Evolutionary conservation across 2,797 vertebrate species (phyloP).

Genomic region (Gymnopithys bicolor): DNA sequence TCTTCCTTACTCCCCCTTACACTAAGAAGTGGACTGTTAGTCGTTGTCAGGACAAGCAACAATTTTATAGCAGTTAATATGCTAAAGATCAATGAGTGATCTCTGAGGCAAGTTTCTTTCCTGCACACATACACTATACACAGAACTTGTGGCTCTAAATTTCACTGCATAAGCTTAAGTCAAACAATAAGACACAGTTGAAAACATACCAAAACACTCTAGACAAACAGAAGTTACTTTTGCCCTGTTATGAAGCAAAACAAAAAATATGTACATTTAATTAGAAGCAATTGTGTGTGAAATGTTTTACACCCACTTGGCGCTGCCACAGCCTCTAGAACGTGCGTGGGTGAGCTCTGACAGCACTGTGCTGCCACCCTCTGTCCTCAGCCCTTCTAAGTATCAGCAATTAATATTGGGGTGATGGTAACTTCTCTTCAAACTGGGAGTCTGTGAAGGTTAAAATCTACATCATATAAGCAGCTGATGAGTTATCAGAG

Average conservation of each 20-base stretch:
- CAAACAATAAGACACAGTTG: not conserved
- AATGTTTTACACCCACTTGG: not conserved
- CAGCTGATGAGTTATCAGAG: not conserved
- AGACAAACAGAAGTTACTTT: slow-evolving; percentile 1
- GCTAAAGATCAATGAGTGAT: not conserved
- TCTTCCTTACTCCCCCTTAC: not conserved
- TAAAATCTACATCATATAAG: not conserved
- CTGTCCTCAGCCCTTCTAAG: slow-evolving; percentile 5
- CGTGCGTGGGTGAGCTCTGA: not conserved
- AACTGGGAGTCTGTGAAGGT: not conserved
- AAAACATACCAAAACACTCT: not conserved
- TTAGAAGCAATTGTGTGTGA: not conserved
- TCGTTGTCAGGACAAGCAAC: not conserved
- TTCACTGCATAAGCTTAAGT: not conserved
- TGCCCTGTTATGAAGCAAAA: not conserved
- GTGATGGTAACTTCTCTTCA: not conserved
- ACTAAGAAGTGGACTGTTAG: not conserved
- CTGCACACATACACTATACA: not conserved
- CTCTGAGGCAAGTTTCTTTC: not conserved
- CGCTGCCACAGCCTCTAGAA: not conserved
- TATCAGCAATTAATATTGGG: not conserved
- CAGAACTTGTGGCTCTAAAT: not conserved
- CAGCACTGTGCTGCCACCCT: slow-evolving; percentile 60
- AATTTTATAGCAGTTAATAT: not conserved
- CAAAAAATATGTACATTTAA: slow-evolving; percentile 7